These are phyloP conservation scores for Rhinolophus sinicus DNA, from an alignment of 2,113 vertebrate species.

Conservation along the genomic window DNA sequence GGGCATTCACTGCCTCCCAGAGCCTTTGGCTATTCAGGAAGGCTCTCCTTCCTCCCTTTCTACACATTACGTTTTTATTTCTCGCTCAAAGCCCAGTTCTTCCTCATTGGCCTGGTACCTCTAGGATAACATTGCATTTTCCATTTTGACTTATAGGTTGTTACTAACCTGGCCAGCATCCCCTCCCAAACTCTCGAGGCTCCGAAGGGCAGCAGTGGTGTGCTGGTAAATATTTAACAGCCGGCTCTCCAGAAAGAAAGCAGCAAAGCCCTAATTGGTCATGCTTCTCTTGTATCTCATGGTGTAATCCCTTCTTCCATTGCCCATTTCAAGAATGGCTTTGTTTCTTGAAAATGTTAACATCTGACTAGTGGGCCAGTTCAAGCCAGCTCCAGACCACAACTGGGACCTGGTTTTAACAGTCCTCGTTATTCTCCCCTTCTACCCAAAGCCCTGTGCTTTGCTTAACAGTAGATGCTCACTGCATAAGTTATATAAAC, in stretches of 20 bases:
- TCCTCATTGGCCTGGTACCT: not conserved
- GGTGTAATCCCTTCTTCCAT: not conserved
- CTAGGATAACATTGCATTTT: not conserved
- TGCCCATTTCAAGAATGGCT: not conserved
- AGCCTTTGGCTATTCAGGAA: not conserved
- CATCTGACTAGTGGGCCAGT: not conserved
- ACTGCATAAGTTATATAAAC: too few relatives aligned
- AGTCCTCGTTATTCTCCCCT: not conserved
- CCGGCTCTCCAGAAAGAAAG: not conserved
- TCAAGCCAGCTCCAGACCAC: not conserved
- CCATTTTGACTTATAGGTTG: not conserved
- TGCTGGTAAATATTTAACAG: not conserved
- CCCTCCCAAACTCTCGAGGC: not conserved
- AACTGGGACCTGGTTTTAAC: not conserved
- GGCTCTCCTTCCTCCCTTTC: not conserved
- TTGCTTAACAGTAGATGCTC: not conserved
- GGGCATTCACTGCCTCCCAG: not conserved
- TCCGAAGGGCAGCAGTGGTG: not conserved
- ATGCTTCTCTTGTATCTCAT: not conserved
- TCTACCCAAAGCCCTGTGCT: not conserved
- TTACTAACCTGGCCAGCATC: not conserved
- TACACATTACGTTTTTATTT: not conserved
- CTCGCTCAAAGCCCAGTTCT: not conserved
- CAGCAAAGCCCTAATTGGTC: not conserved
- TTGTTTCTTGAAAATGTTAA: constrained; percentile 9